Percentiles rank a stretch among this genome's conserved stretches.
These are phyloP conservation scores for Argyrosomus regius DNA, from an alignment of 2,797 vertebrate genomes.

Conservation along the genomic window DNA sequence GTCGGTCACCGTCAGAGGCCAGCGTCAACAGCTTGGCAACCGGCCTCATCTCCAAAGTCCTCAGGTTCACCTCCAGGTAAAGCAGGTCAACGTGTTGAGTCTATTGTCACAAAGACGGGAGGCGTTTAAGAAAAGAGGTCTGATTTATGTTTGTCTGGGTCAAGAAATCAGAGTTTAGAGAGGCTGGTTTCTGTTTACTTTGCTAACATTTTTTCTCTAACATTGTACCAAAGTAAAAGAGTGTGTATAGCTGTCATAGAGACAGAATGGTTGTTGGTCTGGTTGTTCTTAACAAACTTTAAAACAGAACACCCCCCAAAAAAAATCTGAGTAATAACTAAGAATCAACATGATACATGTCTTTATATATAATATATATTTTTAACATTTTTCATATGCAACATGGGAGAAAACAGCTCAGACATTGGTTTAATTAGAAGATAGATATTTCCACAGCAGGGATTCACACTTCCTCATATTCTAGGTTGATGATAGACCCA, in stretches of 20 bases:
- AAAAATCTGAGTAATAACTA: background rate
- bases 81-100: background rate
- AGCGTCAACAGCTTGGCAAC: constrained; percentile 78
- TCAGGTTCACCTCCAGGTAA: constrained; percentile 86
- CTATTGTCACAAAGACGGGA: background rate
- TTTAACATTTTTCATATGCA: no score
- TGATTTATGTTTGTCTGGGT: background rate
- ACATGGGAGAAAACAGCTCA: no score
- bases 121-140: background rate
- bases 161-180: background rate
- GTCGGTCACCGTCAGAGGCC: constrained; percentile 75
- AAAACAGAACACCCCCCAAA: background rate
- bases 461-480: no score
- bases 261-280: background rate
- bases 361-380: no score
- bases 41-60: constrained; percentile 82
- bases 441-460: no score
- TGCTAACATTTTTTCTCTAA: no score
- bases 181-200: background rate
- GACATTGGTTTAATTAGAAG: no score
- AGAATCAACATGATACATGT: background rate
- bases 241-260: background rate
- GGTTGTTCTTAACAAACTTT: background rate
- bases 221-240: background rate
- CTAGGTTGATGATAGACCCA: no score